A percentile compares a stretch with the other conserved stretches of the same genome.
Conservation (phyloP, 1,140 invertebrate genomes). For the Drosophila triauraria region DNA sequence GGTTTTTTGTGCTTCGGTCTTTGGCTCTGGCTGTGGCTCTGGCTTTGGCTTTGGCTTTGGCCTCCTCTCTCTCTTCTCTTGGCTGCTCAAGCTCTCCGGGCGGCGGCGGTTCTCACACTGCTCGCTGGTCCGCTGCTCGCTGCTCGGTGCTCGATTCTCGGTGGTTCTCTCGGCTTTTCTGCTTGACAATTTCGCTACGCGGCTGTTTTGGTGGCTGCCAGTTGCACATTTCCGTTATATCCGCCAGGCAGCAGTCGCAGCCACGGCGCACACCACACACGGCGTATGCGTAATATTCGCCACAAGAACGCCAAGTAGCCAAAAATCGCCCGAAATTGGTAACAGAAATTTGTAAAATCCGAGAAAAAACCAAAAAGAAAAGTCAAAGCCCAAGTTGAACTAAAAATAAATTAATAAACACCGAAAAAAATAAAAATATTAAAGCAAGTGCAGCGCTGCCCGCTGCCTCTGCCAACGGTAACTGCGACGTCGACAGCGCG, state of each 20-base stretch:
- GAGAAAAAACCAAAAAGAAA: slow-evolving; percentile 1
- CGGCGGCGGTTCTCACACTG: neutral
- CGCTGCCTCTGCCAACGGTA: slow-evolving; percentile 48
- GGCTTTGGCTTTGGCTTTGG: slow-evolving; percentile 16
- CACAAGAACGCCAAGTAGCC: neutral
- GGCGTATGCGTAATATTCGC: slow-evolving; percentile 49
- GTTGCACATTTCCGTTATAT: slow-evolving; percentile 83
- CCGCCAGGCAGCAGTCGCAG: slow-evolving; percentile 59
- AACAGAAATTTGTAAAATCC: neutral
- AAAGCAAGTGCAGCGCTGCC: slow-evolving; percentile 62
- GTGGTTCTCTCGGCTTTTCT: slow-evolving; percentile 31
- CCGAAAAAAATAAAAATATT: neutral
- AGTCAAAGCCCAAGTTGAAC: slow-evolving; percentile 13
- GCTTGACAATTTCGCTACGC: slow-evolving; percentile 75
- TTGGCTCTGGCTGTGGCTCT: neutral
- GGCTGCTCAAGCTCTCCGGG: slow-evolving; percentile 6
- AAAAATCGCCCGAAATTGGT: slow-evolving; percentile 4
- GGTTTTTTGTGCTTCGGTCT: slow-evolving; percentile 2
- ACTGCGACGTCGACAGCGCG: slow-evolving; percentile 39
- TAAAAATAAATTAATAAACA: neutral
- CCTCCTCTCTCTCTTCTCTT: slow-evolving; percentile 1
- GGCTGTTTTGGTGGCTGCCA: slow-evolving; percentile 68
- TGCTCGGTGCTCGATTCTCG: slow-evolving; percentile 32
- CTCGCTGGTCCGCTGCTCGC: neutral
- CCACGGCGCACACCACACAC: slow-evolving; percentile 37